phyloP scores from a whole-genome alignment of 1,140 invertebrate species.

The Steinernema khuongi region DNA sequence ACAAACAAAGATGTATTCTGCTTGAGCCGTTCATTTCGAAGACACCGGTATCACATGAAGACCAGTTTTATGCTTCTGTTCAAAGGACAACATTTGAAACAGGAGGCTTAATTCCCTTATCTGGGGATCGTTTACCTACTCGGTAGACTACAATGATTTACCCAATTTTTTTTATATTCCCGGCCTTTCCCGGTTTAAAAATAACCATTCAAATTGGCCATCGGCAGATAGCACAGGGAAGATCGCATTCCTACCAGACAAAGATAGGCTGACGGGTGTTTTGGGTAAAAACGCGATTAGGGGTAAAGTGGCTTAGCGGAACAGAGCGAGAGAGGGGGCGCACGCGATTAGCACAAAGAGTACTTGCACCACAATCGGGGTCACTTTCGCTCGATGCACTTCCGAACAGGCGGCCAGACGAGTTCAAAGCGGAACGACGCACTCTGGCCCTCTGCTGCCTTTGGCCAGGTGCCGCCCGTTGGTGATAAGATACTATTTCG shows the following conservation, averaged over 20 bases:
- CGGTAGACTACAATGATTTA: no score
- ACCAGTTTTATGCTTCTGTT: no score
- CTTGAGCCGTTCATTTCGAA: no score
- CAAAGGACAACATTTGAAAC: no score
- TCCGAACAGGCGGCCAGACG: not conserved
- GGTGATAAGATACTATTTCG: constrained; percentile 1
- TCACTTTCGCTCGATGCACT: constrained; percentile 2
- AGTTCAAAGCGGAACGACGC: not conserved
- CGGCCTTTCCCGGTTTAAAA: no score
- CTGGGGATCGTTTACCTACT: no score
- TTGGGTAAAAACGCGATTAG: constrained; percentile 1
- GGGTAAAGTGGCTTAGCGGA: not conserved
- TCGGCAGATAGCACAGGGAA: not conserved
- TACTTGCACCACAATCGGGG: not conserved
- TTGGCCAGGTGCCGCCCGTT: no score
- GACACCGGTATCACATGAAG: no score
- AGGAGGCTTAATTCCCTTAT: no score
- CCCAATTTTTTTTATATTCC: no score
- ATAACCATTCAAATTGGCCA: not conserved
- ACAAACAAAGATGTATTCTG: no score
- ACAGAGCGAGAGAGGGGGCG: not conserved
- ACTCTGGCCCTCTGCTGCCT: not conserved
- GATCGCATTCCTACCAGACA: not conserved
- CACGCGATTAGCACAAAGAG: not conserved
- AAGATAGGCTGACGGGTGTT: not conserved